Evolutionary conservation across 2,113 vertebrate species (phyloP).

Genomic region (Seriola dumerili): DNA sequence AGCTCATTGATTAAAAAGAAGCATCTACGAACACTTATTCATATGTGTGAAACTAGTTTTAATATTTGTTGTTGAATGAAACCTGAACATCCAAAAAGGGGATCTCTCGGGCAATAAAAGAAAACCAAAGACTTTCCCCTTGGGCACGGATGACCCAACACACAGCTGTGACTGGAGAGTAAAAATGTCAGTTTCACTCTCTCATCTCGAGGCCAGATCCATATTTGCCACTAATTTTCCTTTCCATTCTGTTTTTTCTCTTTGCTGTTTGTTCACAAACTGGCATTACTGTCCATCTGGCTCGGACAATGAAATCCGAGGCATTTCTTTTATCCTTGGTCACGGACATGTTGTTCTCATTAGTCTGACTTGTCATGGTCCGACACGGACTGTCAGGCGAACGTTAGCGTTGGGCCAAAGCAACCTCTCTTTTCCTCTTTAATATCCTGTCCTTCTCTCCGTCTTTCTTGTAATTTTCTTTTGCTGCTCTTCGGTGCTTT

Average conservation of each 20-base stretch:
- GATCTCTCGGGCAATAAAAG: background rate
- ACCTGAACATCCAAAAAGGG: background rate
- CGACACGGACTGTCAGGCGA: constrained; percentile 67
- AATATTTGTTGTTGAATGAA: background rate
- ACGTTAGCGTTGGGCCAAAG: constrained; percentile 10
- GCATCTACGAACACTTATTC: background rate
- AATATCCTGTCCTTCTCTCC: constrained; percentile 54
- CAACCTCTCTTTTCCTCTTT: constrained; percentile 68
- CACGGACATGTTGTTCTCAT: constrained; percentile 71
- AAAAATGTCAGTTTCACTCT: constrained; percentile 22
- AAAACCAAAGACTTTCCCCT: constrained; percentile 10
- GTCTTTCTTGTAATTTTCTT: constrained; percentile 41
- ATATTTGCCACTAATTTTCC: constrained; percentile 31
- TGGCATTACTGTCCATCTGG: constrained; percentile 64
- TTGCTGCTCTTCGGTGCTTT: constrained; percentile 28
- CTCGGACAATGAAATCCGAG: constrained; percentile 62
- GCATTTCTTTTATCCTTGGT: constrained; percentile 71
- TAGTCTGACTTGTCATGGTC: constrained; percentile 72
- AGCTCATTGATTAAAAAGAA: background rate
- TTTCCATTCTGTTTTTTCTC: constrained; percentile 33
- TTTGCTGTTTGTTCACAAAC: constrained; percentile 58
- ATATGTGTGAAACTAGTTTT: background rate
- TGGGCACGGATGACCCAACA: background rate
- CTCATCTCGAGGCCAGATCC: background rate
- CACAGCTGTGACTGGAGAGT: constrained; percentile 3